phyloP scores from a whole-genome alignment of 2,888 invertebrate genomes.

The Chironomus riparius region DNA sequence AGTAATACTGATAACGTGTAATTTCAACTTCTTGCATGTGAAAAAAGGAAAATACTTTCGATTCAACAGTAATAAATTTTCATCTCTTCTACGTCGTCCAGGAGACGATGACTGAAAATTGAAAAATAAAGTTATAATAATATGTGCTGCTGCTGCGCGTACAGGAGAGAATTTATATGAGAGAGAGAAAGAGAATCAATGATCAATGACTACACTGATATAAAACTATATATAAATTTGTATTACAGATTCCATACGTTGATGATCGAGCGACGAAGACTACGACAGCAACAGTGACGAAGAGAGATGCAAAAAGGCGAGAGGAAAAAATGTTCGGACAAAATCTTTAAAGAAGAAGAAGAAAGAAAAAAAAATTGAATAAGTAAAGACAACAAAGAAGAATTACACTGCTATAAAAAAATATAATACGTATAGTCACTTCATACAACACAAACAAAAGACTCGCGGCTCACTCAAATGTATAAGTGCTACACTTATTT shows the following conservation, averaged over 20 bases:
- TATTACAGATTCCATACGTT: not conserved
- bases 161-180: not conserved
- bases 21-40: not conserved
- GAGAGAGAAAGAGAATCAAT: conserved; percentile 18
- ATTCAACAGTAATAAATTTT: not conserved
- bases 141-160: not conserved
- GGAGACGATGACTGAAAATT: not conserved
- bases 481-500: conserved; percentile 25
- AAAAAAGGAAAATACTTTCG: not conserved
- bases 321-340: not conserved
- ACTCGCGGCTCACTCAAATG: not conserved
- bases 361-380: no score
- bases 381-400: not conserved
- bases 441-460: not conserved
- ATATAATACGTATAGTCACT: not conserved
- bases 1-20: not conserved
- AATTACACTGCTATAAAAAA: not conserved
- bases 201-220: conserved; percentile 16
- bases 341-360: not conserved
- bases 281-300: not conserved
- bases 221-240: no score
- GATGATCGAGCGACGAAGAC: not conserved
- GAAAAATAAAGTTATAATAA: no score
- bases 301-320: not conserved
- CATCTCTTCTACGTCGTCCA: not conserved